phyloP scores from a whole-genome alignment of 2,797 vertebrate species.

The Sebastes flavidus region DNA sequence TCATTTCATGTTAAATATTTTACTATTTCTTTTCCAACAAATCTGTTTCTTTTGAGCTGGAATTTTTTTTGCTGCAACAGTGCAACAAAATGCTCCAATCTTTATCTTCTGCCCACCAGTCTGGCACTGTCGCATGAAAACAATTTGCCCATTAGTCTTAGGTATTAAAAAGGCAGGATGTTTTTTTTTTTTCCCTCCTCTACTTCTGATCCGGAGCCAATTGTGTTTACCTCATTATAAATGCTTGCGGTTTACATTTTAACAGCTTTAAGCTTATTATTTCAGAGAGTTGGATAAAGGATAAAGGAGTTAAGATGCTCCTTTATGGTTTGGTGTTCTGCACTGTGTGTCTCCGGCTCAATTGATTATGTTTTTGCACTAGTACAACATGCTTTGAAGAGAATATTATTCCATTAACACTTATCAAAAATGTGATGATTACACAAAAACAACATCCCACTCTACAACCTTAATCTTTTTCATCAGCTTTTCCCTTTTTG shows the following conservation, averaged over 20 bases:
- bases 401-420: conserved; percentile 25
- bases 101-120: conserved; percentile 49
- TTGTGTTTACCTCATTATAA: conserved; percentile 60
- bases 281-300: conserved; percentile 33
- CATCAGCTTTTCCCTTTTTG: conserved; percentile 9
- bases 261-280: conserved; percentile 52
- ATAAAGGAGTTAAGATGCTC: conserved; percentile 33
- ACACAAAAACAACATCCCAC: conserved; percentile 10
- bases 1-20: conserved; percentile 46
- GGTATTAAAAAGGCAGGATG: conserved; percentile 37
- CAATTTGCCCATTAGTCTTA: conserved; percentile 53
- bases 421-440: conserved; percentile 25
- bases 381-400: conserved; percentile 14
- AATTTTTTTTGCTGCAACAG: conserved; percentile 30
- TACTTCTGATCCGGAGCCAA: conserved; percentile 32
- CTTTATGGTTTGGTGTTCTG: conserved; percentile 27
- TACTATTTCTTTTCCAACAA: conserved; percentile 21
- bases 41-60: not conserved
- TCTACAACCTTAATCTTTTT: conserved; percentile 17
- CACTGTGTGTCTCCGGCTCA: not conserved
- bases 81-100: conserved; percentile 54
- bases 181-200: not conserved
- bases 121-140: conserved; percentile 51
- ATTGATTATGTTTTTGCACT: conserved; percentile 14
- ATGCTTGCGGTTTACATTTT: conserved; percentile 36